Base-by-base conservation (phyloP, 2,888 invertebrate species). In the Cantharis flavilabris region DNA sequence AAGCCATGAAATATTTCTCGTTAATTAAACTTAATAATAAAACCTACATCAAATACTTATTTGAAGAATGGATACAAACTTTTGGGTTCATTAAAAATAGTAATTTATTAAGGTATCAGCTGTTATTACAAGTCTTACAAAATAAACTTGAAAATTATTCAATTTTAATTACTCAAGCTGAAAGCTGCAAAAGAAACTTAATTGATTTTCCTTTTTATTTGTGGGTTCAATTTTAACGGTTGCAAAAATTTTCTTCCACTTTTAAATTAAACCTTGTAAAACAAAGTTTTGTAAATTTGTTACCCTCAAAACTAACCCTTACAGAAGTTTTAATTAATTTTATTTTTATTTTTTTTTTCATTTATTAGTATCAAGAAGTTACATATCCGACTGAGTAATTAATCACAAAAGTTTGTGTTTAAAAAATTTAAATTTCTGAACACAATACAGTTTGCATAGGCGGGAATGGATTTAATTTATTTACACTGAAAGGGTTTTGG, bases 11-110 rank as follows among this genome's bases (percentile, higher is more conserved):
- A 71, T 74, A 77, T 73, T 74, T 77, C 69, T 26, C 69, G 74
- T 77, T 77, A 77, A 77, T 77, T 77, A 77, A 77, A 71, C 69
- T 71, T 77, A 67, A 71, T 77, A 77, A 71, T 62, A 62, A 77
- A 71, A 67, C 67, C 73, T 26, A 71, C 71, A 71, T 63, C 73
- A 77, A 76, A 73, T 71, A 71, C 65, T 28, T 49, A 49, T 49
- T 49, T 33, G 49, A 74, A 74, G 69, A 73, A 77, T 77, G 69
- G 71, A 73, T 69, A 71, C 33, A 71, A 77, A 77, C 69, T 62
- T 74, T 76, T 76, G 20, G 70, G 76, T 79, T 79, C 79, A 79
- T 77, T 79, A 79, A 79, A 79, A 79, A 79, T 79, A 78, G 64
- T 76, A 77, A 79, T 79, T 79, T 79, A 75, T 79, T 77, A 76